Base-by-base conservation (phyloP, 2,113 vertebrate species). In the Caranx ignobilis region DNA sequence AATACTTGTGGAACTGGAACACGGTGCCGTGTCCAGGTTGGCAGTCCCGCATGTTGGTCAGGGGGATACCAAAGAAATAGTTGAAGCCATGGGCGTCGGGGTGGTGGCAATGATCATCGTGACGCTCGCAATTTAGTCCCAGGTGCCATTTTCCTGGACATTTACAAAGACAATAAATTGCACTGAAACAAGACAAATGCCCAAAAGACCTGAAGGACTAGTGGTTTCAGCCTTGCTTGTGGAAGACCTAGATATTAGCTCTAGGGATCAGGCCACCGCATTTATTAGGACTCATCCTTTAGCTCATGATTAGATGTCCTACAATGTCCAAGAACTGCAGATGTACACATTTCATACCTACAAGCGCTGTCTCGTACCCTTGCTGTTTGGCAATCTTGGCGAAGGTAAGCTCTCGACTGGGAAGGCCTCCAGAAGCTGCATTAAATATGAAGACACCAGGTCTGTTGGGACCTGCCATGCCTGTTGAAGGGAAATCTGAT, bases 141-240 rank as follows among this genome's bases (percentile, higher is more conserved):
- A 97, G 94, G 91, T 98, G 97, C 97, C 97, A 98, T 82, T 98
- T 98, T 21, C 97, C 97, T 94, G 82, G 32, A 61, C 21, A 21
- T 50, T 37, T 11, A 6, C 21, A 41, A 18, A n/a, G 39, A 2
- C 26, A 48, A 57, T n/a, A n/a, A 19, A 50, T 26, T 12, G 60
- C 10, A 55, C 16, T 4, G 9, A 32, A 10, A 19, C 16, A 26
- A 1, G 8, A 18, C 21, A 54, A 4, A 18, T 3, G 37, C 8
- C 37, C 26, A 26, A 26, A 26, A 37, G 37, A 37, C 37, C 37
- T 37, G 37, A 5, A 37, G 6, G 37, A 37, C 37, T 37, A 37
- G 6, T 37, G 37, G 37, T 37, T 37, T 37, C 6, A 37, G 1
- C 37, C 37, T 37, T 37, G 37, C 37, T 37, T 5, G 37, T 37